A percentile compares a stretch with the other conserved stretches of the same genome.
Conservation (phyloP, 2,797 vertebrate genomes). For the Cyclopterus lumpus region DNA sequence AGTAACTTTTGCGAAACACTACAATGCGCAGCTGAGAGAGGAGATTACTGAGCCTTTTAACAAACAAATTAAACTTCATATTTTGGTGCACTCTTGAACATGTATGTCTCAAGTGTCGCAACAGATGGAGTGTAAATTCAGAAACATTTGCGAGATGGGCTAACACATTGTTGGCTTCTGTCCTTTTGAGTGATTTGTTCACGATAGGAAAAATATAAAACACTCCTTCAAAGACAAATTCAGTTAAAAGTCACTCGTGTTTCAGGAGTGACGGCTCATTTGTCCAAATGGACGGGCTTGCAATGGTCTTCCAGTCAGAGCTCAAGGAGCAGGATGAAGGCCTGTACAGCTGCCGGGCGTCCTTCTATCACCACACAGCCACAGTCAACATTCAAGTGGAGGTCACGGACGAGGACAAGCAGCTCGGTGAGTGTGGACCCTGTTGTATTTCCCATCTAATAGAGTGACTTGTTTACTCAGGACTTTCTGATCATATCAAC, state of each 20-base stretch:
- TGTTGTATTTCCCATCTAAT: not conserved
- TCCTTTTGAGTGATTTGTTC: not conserved
- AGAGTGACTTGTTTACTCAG: not conserved
- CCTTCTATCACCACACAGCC: constrained; percentile 78
- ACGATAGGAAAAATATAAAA: not conserved
- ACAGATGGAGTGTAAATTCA: not conserved
- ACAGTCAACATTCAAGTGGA: constrained; percentile 75
- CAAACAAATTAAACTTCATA: not conserved
- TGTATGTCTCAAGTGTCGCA: not conserved
- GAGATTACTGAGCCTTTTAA: not conserved
- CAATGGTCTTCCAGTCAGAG: constrained; percentile 67
- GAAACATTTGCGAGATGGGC: not conserved
- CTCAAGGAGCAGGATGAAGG: constrained; percentile 63
- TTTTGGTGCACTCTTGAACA: not conserved
- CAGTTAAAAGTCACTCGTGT: constrained; percentile 8
- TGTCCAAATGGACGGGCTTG: constrained; percentile 56
- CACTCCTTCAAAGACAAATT: not conserved
- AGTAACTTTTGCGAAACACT: not conserved
- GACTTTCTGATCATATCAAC: constrained; percentile 15
- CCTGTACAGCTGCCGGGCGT: constrained; percentile 76
- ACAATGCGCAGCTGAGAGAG: not conserved
- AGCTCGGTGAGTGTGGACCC: constrained; percentile 63
- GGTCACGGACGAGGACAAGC: constrained; percentile 47
- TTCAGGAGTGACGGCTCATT: constrained; percentile 72
- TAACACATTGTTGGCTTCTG: not conserved